Conservation (phyloP, 1,140 invertebrate genomes). For the Leucophenga varia region DNA sequence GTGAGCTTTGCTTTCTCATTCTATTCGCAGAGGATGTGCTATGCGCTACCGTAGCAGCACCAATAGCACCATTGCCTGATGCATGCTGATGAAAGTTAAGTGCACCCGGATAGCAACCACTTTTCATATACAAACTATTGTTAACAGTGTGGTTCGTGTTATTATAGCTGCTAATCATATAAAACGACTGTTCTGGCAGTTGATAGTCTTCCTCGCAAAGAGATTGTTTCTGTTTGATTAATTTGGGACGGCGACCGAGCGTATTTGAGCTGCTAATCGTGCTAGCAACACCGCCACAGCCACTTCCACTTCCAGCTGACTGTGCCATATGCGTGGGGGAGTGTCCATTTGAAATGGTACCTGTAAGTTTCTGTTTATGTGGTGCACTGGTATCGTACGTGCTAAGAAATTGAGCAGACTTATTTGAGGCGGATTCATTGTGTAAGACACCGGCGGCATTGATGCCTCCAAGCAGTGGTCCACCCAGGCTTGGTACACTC, state of each 20-base stretch:
- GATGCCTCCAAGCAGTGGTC: conserved; percentile 28
- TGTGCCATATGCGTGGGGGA: conserved; percentile 9
- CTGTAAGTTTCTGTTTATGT: background rate
- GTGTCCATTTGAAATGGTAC: conserved; percentile 11
- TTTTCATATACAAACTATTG: conserved; percentile 34
- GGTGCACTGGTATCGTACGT: background rate
- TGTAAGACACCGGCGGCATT: conserved; percentile 28
- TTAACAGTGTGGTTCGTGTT: conserved; percentile 30
- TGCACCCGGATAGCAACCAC: conserved; percentile 24
- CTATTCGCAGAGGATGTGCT: conserved; percentile 60
- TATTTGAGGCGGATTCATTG: conserved; percentile 7
- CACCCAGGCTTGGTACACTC: conserved; percentile 69
- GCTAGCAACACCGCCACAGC: conserved; percentile 23
- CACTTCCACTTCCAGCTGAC: background rate
- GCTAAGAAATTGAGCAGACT: conserved; percentile 14
- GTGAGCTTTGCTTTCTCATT: conserved; percentile 83
- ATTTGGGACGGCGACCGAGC: conserved; percentile 58
- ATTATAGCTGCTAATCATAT: conserved; percentile 41
- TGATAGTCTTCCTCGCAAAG: conserved; percentile 66
- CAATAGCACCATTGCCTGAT: background rate
- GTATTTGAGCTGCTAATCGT: conserved; percentile 21
- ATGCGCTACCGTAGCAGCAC: background rate
- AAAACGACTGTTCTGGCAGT: conserved; percentile 29
- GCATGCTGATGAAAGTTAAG: conserved; percentile 20
- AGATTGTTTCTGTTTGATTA: conserved; percentile 80